Percentiles rank a stretch among this genome's conserved stretches.
phyloP scores from a whole-genome alignment of 2,113 vertebrate species.

The Rhombomys opimus region DNA sequence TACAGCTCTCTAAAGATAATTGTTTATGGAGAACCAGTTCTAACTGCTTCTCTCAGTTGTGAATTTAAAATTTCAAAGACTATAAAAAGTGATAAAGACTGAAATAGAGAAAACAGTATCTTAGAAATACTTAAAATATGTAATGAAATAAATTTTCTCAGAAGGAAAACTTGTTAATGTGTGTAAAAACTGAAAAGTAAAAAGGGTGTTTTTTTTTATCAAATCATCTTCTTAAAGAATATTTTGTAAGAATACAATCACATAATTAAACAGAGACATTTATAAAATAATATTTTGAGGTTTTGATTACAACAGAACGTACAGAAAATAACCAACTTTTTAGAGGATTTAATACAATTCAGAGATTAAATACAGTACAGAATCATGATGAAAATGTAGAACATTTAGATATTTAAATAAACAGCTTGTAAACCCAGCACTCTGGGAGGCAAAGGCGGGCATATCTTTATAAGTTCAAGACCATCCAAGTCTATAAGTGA shows the following conservation, averaged over 20 bases:
- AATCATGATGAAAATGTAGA: slow-evolving; percentile 3
- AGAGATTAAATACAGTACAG: background rate
- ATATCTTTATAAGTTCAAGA: too few relatives aligned
- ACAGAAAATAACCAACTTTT: background rate
- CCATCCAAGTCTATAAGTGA: too few relatives aligned
- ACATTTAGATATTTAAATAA: slow-evolving; percentile 32
- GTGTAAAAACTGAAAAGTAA: background rate
- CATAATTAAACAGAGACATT: slow-evolving; percentile 1
- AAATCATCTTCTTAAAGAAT: background rate
- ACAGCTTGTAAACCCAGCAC: background rate
- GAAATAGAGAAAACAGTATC: slow-evolving; percentile 31
- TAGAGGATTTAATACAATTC: background rate
- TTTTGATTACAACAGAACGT: slow-evolving; percentile 16
- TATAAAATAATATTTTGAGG: slow-evolving; percentile 3
- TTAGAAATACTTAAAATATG: background rate
- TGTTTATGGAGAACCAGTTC: slow-evolving; percentile 25
- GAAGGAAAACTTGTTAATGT: slow-evolving; percentile 27
- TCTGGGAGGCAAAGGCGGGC: too few relatives aligned
- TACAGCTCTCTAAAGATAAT: background rate
- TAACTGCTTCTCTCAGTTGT: slow-evolving; percentile 27
- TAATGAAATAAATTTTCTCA: slow-evolving; percentile 27
- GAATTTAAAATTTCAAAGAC: slow-evolving; percentile 44
- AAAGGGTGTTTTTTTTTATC: background rate
- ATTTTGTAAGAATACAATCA: slow-evolving; percentile 4
- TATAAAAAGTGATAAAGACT: background rate